Base-by-base conservation (phyloP, 2,888 invertebrate genomes). In the Lacanobia oleracea region DNA sequence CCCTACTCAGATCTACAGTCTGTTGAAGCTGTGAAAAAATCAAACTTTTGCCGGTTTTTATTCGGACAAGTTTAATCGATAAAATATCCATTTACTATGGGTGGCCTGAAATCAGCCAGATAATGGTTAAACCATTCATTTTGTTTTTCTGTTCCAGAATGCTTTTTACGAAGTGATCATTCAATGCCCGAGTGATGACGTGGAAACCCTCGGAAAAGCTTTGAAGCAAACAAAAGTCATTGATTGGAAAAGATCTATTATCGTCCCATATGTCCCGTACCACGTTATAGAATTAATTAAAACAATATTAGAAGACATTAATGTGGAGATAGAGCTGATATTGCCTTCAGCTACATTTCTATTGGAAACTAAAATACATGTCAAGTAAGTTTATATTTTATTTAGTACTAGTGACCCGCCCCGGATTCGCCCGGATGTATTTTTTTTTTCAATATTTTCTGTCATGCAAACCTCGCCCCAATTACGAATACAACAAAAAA, bases 131-230 rank as follows among this genome's bases (percentile, higher is more conserved):
- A 33, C 33, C 33, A 33, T 33, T 33, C 2, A 5, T 33, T 6
- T 53, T 23, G 14, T 4, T 45, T 48, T 60, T 72, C 5, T 72
- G 9, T 89, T 88, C 6, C 87, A 93, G 93, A 75, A 78, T 50
- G 71, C 64, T n/a, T 88, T 78, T 65, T 87, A 90, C 63, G 93
- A 93, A 87, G 62, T 93, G 1, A 81, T 93, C 23, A 88, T 93
- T 27, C 90, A 90, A 62, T 89, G 88, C 50, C 88, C 90, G 0
- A 88, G 57, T 16, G 83, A 90, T n/a, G 85, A 93, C 62, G 89
- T 90, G 1, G 72, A 77, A 14, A 83, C 85, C 43, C 83, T 94
- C 2, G 85, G 89, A 84, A 82, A 88, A 10, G 92, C 92, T 3
- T 81, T 94, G 10, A 84, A 54, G 9, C 84, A 64, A 16, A 93